Percentiles rank a stretch among this genome's conserved stretches.
Conservation (phyloP, 2,113 vertebrate species). For the Diadophis punctatus region DNA sequence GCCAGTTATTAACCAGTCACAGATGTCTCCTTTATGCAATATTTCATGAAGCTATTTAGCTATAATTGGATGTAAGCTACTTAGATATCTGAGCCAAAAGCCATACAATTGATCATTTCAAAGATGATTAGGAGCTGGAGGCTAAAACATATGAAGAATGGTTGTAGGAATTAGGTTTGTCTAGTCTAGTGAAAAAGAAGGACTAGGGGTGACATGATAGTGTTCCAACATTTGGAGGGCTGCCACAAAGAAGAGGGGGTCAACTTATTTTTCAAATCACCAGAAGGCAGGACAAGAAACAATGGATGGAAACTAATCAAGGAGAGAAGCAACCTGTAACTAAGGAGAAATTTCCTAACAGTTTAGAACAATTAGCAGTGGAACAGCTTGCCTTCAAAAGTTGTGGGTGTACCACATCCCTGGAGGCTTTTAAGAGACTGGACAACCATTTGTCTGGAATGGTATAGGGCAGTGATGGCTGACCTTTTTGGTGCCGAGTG, state of each 20-base stretch:
- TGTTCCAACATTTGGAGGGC: background rate
- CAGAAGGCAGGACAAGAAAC: background rate
- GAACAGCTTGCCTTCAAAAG: too few species aligned
- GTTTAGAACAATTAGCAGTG: background rate
- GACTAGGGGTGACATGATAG: background rate
- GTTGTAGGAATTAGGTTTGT: background rate
- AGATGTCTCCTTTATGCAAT: background rate
- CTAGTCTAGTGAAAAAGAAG: background rate
- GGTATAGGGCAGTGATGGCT: too few species aligned
- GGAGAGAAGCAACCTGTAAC: background rate
- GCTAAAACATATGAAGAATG: background rate
- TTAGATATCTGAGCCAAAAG: background rate
- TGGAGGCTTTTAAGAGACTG: too few species aligned
- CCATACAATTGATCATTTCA: background rate
- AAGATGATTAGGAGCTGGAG: background rate
- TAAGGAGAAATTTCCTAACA: background rate
- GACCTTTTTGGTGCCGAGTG: too few species aligned
- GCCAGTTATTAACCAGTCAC: background rate
- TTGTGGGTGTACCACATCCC: too few species aligned
- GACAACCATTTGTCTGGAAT: too few species aligned
- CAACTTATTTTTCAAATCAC: background rate
- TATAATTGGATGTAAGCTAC: background rate
- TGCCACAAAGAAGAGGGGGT: background rate
- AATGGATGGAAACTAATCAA: background rate
- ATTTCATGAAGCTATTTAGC: background rate